A percentile compares a stretch with the other conserved stretches of the same genome.
Evolutionary conservation across 2,113 vertebrate genomes (phyloP).

Genomic region (Lampris incognitus): DNA sequence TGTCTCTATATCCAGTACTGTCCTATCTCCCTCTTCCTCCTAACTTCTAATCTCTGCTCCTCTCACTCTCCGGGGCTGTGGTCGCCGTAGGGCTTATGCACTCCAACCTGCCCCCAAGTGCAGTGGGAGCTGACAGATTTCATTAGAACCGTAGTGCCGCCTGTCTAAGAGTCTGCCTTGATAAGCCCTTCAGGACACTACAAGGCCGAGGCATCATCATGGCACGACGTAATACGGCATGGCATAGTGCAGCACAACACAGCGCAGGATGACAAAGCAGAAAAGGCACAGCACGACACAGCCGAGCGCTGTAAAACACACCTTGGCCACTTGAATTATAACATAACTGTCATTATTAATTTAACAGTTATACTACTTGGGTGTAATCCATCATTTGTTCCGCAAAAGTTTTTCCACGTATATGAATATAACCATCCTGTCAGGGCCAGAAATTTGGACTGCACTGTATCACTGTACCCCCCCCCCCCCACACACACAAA

Average conservation of each 20-base stretch:
- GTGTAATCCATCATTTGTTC: no score
- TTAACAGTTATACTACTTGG: no score
- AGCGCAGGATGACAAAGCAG: constrained; percentile 44
- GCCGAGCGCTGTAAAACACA: not conserved
- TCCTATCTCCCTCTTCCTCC: not conserved
- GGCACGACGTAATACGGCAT: constrained; percentile 28
- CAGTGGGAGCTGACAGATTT: constrained; percentile 66
- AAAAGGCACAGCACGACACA: not conserved
- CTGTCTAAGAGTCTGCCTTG: constrained; percentile 55
- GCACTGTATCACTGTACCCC: not conserved
- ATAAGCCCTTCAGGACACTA: constrained; percentile 60
- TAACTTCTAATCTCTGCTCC: not conserved
- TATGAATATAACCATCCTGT: not conserved
- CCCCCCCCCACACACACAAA: not conserved
- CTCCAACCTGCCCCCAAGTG: constrained; percentile 53
- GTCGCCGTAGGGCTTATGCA: constrained; percentile 48
- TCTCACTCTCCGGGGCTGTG: constrained; percentile 7
- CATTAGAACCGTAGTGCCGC: constrained; percentile 60
- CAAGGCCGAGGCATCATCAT: constrained; percentile 58
- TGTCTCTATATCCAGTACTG: constrained; percentile 18
- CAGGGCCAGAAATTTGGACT: not conserved
- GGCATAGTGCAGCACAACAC: constrained; percentile 16
- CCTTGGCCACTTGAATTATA: no score
- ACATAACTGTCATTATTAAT: no score
- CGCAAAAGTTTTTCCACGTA: no score